Evolutionary conservation across 2,797 vertebrate species (phyloP), one percentile per base, ranked within the genome.

Genomic region (Hippopotamyrus pictus): DNA sequence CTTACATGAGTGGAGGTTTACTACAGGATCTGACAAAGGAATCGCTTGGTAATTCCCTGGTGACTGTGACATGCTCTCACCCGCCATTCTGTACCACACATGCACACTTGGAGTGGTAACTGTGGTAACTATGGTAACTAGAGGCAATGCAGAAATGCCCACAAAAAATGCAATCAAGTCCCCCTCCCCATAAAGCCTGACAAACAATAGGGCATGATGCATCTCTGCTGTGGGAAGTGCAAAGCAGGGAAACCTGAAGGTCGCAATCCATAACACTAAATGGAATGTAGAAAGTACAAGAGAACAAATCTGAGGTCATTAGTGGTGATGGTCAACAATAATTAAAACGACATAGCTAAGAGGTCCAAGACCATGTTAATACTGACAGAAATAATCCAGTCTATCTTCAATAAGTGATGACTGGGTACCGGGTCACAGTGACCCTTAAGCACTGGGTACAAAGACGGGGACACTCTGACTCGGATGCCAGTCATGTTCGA

Each of bases 71-170:
- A 54, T 25, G 48, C 59, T 41, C 62, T 11, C 89, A n/a, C 59
- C 83, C 29, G 8, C 83, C 89, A 29, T 69, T 83, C 57, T 48
- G 48, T 62, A 89, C 83, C 37, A 54, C 86, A 90, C 89, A 73
- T 79, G 76, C 84, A 84, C 69, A 82, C 87, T 87, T 89, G 73
- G 73, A 88, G 25, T 25, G 84, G 93, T 93, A 91, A 93, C 92
- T 91, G 25, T 19, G 84, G 93, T 93, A 91, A 93, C 92, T 91
- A 93, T 92, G 90, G 93, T 85, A 89, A 94, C 89, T 3, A 54
- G 25, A 57, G 59, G 88, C 82, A 91, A 92, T 86, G 88, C 89
- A 90, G 88, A 90, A 79, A 92, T 90, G 90, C 90, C 90, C 90
- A 92, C 91, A 91, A 91, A 91, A 91, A 91, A 85, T 89, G 90